Base-by-base conservation (phyloP, 2,113 vertebrate genomes). In the Galbula dea region DNA sequence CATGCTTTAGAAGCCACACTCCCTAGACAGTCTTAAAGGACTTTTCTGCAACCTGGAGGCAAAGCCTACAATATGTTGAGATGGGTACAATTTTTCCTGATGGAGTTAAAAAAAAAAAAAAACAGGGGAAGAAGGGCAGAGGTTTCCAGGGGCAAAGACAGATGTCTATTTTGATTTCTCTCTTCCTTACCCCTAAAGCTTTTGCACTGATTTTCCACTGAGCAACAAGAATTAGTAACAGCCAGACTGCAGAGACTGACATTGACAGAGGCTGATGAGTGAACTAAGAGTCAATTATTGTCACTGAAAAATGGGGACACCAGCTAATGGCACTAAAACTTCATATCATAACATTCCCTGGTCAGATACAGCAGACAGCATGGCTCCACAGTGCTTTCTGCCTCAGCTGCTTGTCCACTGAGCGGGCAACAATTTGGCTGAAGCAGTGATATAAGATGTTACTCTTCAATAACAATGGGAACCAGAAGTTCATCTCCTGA, bases 101-200 rank as follows among this genome's bases (percentile, higher is more conserved):
- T 65, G 45, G 23, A 8, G 12, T 29, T 36, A 49, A 17, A 62
- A n/a, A 14, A 30, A 2, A 21, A 20, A 58, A 27, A 58, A 24
- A 21, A 29, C n/a, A n/a, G n/a, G 2, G 22, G 10, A 58, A 85
- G 27, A 75, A 93, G 76, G 87, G 22, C 43, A 92, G 72, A 86
- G 34, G 55, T 86, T 88, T 86, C 94, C 46, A 77, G 77, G 77
- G 84, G 84, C 89, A 89, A 96, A 90, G 87, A 65, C 68, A 57
- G 49, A 86, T 34, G 69, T 90, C 89, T 86, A 2, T 49, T 86
- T 80, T 58, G 41, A 92, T 95, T 90, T 89, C 68, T 86, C 15
- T 87, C 39, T 82, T 87, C 58, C 55, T 83, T 90, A 57, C 14
- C 6, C 41, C 74, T 75, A 43, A 68, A 94, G 85, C 74, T 71